These are phyloP conservation scores for Tolmerus cingulatus DNA, from an alignment of 2,888 invertebrate species.

Conservation along the genomic window DNA sequence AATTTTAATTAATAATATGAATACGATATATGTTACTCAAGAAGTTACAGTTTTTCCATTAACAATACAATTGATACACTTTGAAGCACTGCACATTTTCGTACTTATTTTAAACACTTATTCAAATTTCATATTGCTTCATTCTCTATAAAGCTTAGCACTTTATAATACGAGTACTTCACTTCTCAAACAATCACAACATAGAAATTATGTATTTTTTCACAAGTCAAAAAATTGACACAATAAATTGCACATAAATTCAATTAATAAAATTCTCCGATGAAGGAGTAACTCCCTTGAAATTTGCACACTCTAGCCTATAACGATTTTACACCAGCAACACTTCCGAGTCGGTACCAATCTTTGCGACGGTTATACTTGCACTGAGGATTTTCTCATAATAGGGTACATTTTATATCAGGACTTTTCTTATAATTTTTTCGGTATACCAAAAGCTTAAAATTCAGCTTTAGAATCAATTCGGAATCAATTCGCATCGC, in stretches of 20 bases:
- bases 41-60: not conserved
- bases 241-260: not conserved
- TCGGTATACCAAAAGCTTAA: not conserved
- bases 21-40: not conserved
- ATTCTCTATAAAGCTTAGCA: not conserved
- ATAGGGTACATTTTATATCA: not conserved
- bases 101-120: not conserved
- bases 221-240: not conserved
- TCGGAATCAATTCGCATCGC: not conserved
- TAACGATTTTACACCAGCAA: not conserved
- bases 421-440: not conserved
- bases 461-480: not conserved
- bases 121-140: not conserved
- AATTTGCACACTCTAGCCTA: not conserved
- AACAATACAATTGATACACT: not conserved
- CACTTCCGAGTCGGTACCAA: not conserved
- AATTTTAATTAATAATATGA: not conserved
- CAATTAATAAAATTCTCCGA: not conserved
- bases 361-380: not conserved
- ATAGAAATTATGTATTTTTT: not conserved
- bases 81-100: not conserved
- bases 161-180: not conserved
- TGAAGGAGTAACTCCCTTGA: not conserved
- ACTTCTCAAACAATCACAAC: not conserved
- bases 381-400: not conserved